phyloP scores from a whole-genome alignment of 2,888 invertebrate species.

The Lutraria lutraria region DNA sequence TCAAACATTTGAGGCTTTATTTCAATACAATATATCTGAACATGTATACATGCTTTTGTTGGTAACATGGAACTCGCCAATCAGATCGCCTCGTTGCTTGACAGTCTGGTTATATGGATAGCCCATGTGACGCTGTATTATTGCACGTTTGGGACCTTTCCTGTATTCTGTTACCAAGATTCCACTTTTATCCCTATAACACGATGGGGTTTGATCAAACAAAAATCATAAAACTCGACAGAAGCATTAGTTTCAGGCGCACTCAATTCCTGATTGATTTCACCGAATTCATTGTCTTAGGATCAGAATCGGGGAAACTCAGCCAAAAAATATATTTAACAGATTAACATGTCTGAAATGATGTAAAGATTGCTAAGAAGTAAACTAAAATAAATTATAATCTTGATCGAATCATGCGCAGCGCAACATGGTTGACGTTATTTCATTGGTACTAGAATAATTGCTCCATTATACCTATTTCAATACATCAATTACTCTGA shows the following conservation, averaged over 20 bases:
- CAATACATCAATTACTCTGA: too few relatives aligned
- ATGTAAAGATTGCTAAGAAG: too few relatives aligned
- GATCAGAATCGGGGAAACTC: neutral
- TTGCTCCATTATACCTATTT: too few relatives aligned
- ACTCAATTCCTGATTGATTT: neutral
- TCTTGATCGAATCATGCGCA: too few relatives aligned
- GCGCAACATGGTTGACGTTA: too few relatives aligned
- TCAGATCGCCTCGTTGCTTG: neutral
- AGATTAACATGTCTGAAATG: too few relatives aligned
- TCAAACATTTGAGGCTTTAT: too few relatives aligned
- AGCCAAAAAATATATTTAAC: neutral
- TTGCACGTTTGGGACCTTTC: neutral
- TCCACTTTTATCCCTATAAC: neutral
- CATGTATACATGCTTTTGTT: too few relatives aligned
- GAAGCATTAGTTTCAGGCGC: neutral
- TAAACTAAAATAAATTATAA: too few relatives aligned
- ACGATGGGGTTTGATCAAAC: neutral
- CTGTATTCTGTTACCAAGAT: neutral
- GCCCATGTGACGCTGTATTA: neutral
- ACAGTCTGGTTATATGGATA: neutral
- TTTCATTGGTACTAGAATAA: too few relatives aligned
- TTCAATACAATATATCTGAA: too few relatives aligned
- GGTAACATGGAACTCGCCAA: neutral
- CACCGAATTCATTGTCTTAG: neutral
- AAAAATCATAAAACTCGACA: neutral